Evolutionary conservation across 2,113 vertebrate species (phyloP).

Genomic region (Zosterops borbonicus): DNA sequence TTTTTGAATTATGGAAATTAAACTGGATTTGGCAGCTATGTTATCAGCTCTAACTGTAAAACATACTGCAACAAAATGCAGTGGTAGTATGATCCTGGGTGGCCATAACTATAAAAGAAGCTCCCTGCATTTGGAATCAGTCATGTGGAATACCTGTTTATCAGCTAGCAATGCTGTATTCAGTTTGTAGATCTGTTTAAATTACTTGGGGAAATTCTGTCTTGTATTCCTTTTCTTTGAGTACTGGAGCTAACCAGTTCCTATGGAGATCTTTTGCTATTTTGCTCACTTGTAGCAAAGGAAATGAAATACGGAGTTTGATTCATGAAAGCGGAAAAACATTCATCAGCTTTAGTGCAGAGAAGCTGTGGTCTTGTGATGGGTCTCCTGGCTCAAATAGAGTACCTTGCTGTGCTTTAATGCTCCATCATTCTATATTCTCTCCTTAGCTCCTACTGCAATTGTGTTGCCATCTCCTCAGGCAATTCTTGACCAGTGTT

Average conservation of each 20-base stretch:
- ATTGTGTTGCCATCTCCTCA: not conserved
- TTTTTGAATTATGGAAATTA: not conserved
- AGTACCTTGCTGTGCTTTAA: not conserved
- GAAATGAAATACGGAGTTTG: slow-evolving; percentile 65
- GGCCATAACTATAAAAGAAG: not conserved
- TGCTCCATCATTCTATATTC: not conserved
- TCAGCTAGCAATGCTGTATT: not conserved
- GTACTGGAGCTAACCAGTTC: slow-evolving; percentile 28
- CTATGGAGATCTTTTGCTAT: slow-evolving; percentile 31
- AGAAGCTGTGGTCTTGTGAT: slow-evolving; percentile 65
- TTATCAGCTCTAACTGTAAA: not conserved
- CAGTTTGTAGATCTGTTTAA: not conserved
- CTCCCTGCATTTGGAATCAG: not conserved
- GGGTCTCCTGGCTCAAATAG: not conserved
- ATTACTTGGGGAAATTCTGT: not conserved
- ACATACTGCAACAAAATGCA: not conserved
- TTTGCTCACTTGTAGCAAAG: slow-evolving; percentile 39
- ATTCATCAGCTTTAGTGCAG: slow-evolving; percentile 56
- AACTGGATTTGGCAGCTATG: not conserved
- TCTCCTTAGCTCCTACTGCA: not conserved
- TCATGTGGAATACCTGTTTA: slow-evolving; percentile 1
- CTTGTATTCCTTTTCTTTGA: slow-evolving; percentile 3
- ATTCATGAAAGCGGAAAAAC: slow-evolving; percentile 65
- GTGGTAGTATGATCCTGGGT: not conserved
- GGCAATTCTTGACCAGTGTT: not conserved